Evolutionary conservation across 1,140 invertebrate species (phyloP), one percentile per base, ranked within the genome.

Genomic region (Drosophila ogumai): DNA sequence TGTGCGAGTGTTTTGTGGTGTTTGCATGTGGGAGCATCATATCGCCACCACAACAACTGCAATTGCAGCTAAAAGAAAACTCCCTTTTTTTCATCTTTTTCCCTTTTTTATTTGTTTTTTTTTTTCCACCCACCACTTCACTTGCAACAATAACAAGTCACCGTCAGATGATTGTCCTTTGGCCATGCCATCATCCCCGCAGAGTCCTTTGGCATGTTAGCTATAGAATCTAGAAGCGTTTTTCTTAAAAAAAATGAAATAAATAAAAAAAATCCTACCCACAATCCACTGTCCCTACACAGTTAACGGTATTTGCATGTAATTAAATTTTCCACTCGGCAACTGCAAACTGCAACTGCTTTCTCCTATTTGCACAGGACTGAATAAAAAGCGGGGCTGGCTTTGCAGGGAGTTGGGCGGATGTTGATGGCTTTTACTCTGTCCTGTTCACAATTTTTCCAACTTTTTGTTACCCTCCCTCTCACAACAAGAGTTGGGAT

Each of bases 261-360:
- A 22, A n/a, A 8, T 3, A 10, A 34, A 54, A 19, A 36, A 64
- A 64, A 60, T 25, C 2, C 36, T 36, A 12, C 22, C 28, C 61
- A 28, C 66, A 68, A 68, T 68, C 40, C 34, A 79, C 55, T 38
- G 43, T 41, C 43, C 36, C 68, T 44, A 40, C 60, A 61, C 75
- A 66, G 80, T 79, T 79, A 84, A 84, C 75, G 71, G 71, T 84
- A 84, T 84, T 84, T 84, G 81, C 81, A 84, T 84, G 81, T 84
- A 84, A 84, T 84, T 84, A 84, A 84, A 84, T 84, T 84, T 79
- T 84, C 66, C 81, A 84, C 81, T 84, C 78, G 75, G 57, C 74
- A 82, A 79, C 78, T 75, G 79, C 60, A 69, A 81, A 81, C 79
- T 82, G 80, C 79, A 79, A 81, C 80, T 81, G 78, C 68, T 79